Evolutionary conservation across 2,797 vertebrate species (phyloP).

Genomic region (Chaunax sp.): DNA sequence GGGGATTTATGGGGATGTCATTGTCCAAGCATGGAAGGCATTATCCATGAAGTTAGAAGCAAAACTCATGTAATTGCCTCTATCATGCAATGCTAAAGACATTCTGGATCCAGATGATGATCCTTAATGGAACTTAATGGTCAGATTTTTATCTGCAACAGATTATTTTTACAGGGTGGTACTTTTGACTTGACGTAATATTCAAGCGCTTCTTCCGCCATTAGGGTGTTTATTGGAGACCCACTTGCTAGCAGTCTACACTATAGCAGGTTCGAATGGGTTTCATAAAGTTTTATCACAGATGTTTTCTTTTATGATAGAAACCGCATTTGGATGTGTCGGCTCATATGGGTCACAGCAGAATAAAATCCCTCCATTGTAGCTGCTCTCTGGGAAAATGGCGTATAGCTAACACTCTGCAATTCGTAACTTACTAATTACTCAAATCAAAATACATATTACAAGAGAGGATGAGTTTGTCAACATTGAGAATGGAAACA

Average conservation of each 20-base stretch:
- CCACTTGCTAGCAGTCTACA: too few species aligned
- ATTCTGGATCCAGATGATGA: too few species aligned
- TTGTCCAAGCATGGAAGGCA: too few species aligned
- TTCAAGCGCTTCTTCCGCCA: too few species aligned
- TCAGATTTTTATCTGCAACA: neutral
- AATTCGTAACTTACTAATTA: constrained; percentile 39
- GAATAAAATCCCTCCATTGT: constrained; percentile 59
- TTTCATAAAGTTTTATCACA: constrained; percentile 17
- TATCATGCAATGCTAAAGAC: too few species aligned
- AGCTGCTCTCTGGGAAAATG: constrained; percentile 42
- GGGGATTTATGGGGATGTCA: too few species aligned
- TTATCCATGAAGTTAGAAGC: too few species aligned
- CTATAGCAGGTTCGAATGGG: neutral
- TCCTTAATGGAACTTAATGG: neutral
- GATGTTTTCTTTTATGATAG: neutral
- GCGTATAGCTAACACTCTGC: constrained; percentile 27
- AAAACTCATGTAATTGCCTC: too few species aligned
- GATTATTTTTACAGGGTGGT: too few species aligned
- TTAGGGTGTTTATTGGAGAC: too few species aligned
- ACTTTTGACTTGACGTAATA: too few species aligned
- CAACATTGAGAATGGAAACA: constrained; percentile 7
- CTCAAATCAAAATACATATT: constrained; percentile 44
- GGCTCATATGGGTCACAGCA: constrained; percentile 12
- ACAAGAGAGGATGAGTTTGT: constrained; percentile 17
- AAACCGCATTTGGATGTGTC: constrained; percentile 50